Base-by-base conservation (phyloP, 2,797 vertebrate species). In the Sternarchorhynchus goeldii region DNA sequence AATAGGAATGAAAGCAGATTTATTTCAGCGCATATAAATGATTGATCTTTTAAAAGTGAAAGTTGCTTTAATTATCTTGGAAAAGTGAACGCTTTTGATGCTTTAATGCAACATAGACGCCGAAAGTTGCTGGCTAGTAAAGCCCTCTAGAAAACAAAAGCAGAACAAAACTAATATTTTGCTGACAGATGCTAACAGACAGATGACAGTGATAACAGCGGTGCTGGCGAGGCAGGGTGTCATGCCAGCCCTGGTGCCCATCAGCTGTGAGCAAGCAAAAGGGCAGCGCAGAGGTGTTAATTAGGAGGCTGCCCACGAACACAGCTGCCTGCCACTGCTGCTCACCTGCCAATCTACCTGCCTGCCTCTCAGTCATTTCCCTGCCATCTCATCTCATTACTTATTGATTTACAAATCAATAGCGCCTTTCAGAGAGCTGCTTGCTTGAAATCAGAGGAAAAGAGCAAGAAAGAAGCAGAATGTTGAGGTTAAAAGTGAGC, bases 391-490 rank as follows among this genome's bases (percentile, higher is more conserved):
- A 86, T 86, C 89, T 93, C 90, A 90, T 90, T 89, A 90, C 89
- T 86, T 91, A 93, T 93, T 85, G 92, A 93, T 93, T 92, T 87
- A 76, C 83, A 91, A 92, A 93, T 93, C 91, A 88, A 93, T 92
- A 89, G 81, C 79, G 80, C 86, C 91, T 90, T 89, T 89, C 85
- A 84, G 84, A 85, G 81, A 74, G 60, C 71, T 6, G 60, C 74
- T 71, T 85, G 80, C 78, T 75, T 80, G 60, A 83, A 83, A 82
- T 80, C 72, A 60, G 72, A 67, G 69, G 79, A 76, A 69, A 73
- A 65, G 59, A 41, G 66, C 62, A 58, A 68, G 65, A 79, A 65
- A 77, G 65, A 70, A 20, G 25, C 67, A 80, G 60, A 81, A 59
- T 75, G 73, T 74, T 16, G 72, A 80, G 79, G 85, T 78, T 86